phyloP scores from a whole-genome alignment of 1,140 invertebrate species.

The Pissodes strobi region DNA sequence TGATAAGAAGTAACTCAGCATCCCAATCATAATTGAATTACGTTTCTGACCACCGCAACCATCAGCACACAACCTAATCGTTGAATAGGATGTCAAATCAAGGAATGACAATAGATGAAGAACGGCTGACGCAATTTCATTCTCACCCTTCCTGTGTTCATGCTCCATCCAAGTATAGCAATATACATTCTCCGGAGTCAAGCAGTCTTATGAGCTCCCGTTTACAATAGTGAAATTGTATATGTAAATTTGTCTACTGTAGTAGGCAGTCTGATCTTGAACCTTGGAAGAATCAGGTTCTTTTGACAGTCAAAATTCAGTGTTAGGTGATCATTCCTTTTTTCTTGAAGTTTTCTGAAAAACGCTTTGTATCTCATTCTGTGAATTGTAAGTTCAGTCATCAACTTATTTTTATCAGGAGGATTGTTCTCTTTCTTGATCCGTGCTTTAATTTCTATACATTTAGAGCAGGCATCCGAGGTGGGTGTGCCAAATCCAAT shows the following conservation, averaged over 20 bases:
- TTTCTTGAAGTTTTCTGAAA: slow-evolving; percentile 1
- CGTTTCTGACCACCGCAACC: no score
- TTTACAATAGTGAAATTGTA: slow-evolving; percentile 2
- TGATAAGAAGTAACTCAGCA: neutral
- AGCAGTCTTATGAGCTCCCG: no score
- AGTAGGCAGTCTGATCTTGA: slow-evolving; percentile 6
- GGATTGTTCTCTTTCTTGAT: neutral
- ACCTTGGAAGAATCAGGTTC: no score
- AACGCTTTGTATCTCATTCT: no score
- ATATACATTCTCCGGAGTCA: neutral
- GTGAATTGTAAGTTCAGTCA: no score
- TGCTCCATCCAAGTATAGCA: slow-evolving; percentile 1
- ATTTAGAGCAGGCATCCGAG: slow-evolving; percentile 4
- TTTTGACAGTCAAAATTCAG: no score
- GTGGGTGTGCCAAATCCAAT: neutral
- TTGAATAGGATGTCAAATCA: slow-evolving; percentile 4
- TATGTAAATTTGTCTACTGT: slow-evolving; percentile 4
- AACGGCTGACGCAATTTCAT: neutral
- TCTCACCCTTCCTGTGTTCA: neutral
- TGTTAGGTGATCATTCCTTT: no score
- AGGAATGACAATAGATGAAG: slow-evolving; percentile 4
- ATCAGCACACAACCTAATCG: neutral
- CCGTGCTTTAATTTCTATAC: neutral
- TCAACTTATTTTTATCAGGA: no score
- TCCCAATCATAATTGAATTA: no score